Percentiles rank a stretch among this genome's conserved stretches.
These are phyloP conservation scores for Papilio elwesi DNA, from an alignment of 2,888 invertebrate genomes.

Conservation along the genomic window DNA sequence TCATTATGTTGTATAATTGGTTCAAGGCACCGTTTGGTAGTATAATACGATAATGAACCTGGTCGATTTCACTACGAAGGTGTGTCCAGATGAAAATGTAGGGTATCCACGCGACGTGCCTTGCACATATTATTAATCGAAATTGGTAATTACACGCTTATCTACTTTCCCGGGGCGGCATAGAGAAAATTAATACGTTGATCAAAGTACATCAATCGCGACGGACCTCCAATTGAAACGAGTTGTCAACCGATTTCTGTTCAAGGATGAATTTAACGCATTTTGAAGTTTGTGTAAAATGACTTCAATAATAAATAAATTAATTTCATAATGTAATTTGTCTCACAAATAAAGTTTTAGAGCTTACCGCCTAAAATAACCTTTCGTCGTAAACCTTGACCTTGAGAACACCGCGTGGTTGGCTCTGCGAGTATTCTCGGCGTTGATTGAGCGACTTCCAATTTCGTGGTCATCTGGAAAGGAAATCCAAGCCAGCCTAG, in stretches of 20 bases:
- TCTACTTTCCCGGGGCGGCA: neutral
- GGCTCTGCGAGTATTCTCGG: too few species aligned
- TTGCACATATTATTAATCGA: slow-evolving; percentile 17
- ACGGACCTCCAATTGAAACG: neutral
- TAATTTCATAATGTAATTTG: too few species aligned
- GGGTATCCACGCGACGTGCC: slow-evolving; percentile 13
- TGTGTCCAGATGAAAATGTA: slow-evolving; percentile 19
- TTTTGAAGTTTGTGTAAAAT: too few species aligned
- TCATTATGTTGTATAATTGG: slow-evolving; percentile 19
- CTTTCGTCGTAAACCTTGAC: too few species aligned
- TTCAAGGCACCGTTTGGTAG: slow-evolving; percentile 2
- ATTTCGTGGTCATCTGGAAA: too few species aligned
- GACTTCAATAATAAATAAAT: too few species aligned
- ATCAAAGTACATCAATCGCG: neutral
- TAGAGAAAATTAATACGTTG: neutral
- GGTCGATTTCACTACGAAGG: slow-evolving; percentile 28
- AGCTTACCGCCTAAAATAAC: too few species aligned
- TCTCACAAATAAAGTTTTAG: too few species aligned
- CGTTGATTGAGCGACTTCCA: too few species aligned
- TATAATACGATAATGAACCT: slow-evolving; percentile 24
- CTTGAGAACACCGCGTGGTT: too few species aligned
- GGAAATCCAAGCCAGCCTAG: too few species aligned
- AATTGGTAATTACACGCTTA: slow-evolving; percentile 24
- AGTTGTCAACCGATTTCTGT: neutral
- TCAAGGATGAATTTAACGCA: neutral